Percentiles rank a stretch among this genome's conserved stretches.
Evolutionary conservation across 37 sponge, comb jelly and placozoan species (phyloP).

Genomic region (Aplysina aerophoba): DNA sequence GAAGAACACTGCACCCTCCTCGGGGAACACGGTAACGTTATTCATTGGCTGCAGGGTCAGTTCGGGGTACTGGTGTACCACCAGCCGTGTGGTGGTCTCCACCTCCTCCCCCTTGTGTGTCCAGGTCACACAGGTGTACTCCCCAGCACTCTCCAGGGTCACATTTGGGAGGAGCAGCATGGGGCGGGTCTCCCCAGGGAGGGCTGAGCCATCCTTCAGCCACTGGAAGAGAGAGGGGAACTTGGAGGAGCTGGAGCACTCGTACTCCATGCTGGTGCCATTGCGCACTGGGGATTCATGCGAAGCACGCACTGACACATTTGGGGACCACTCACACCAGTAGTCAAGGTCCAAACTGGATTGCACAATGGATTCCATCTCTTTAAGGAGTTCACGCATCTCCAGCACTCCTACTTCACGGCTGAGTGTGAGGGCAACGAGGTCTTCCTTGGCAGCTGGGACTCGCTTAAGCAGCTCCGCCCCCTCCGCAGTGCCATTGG

Average conservation of each 20-base stretch:
- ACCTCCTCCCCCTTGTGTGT: slow-evolving; percentile 24
- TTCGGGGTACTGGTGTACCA: slow-evolving; percentile 15
- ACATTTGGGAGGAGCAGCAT: slow-evolving; percentile 1
- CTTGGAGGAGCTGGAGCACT: slow-evolving; percentile 7
- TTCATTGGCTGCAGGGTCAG: background rate
- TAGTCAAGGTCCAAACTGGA: background rate
- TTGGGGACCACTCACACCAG: background rate
- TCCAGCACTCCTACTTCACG: background rate
- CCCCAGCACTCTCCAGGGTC: background rate
- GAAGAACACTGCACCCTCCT: slow-evolving; percentile 12
- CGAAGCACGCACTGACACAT: background rate
- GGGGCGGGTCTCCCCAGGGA: slow-evolving; percentile 2
- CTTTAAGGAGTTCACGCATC: background rate
- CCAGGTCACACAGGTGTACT: background rate
- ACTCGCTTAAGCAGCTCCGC: background rate
- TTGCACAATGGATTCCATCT: background rate
- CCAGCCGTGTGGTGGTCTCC: background rate
- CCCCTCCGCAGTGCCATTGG: background rate
- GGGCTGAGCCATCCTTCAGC: slow-evolving; percentile 9
- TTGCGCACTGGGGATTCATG: background rate
- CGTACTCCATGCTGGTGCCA: background rate
- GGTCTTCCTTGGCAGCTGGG: background rate
- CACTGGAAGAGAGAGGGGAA: slow-evolving; percentile 9
- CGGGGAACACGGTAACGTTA: background rate
- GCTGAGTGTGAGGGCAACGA: background rate